A percentile compares a stretch with the other conserved stretches of the same genome.
Evolutionary conservation across 2,113 vertebrate genomes (phyloP).

Genomic region (Thermophis baileyi): DNA sequence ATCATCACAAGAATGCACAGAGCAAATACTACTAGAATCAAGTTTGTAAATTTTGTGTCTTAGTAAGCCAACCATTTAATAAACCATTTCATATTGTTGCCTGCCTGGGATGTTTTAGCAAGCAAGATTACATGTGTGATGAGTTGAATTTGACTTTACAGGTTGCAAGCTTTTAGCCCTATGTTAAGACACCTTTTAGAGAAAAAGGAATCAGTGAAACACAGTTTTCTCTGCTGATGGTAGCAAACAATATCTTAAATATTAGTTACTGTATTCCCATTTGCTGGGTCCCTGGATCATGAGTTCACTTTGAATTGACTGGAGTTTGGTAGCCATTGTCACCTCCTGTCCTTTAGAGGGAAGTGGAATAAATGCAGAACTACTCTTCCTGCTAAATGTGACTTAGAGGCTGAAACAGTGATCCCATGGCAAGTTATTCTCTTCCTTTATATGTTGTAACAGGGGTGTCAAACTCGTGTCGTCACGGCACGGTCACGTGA

Average conservation of each 20-base stretch:
- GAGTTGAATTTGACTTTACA: background rate
- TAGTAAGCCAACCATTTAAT: background rate
- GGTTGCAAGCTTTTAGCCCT: background rate
- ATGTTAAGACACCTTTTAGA: constrained; percentile 9
- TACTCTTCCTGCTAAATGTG: background rate
- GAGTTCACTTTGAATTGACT: background rate
- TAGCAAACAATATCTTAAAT: background rate
- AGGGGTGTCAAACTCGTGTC: too few species aligned
- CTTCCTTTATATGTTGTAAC: background rate
- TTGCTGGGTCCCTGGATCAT: constrained; percentile 15
- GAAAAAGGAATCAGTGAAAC: constrained; percentile 1
- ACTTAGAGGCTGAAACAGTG: background rate
- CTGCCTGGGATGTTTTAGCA: background rate
- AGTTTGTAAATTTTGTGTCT: background rate
- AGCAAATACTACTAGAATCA: constrained; percentile 1
- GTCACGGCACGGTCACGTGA: too few species aligned
- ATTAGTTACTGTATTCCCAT: background rate
- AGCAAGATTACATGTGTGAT: background rate
- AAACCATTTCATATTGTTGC: background rate
- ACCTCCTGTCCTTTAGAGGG: background rate
- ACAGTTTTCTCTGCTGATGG: constrained; percentile 3
- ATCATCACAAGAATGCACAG: background rate
- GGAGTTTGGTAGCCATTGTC: background rate
- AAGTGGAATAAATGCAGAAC: background rate
- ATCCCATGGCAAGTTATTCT: background rate